A percentile compares a stretch with the other conserved stretches of the same genome.
Evolutionary conservation across 2,888 invertebrate species (phyloP).

Genomic region (Acanthosepion pharaonis): DNA sequence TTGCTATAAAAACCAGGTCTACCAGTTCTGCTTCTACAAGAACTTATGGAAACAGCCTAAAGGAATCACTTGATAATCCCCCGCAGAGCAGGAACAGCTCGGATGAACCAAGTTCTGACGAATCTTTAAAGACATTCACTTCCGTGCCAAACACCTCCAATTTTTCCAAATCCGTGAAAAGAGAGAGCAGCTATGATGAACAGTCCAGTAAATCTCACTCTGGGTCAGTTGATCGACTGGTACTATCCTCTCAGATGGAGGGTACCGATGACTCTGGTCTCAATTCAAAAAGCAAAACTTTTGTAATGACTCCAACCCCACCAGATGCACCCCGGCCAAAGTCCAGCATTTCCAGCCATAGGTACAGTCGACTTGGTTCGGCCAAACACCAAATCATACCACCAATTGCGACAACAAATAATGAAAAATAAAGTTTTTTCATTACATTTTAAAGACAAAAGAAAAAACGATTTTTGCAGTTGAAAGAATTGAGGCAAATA

Average conservation of each 20-base stretch:
- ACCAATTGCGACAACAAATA: slow-evolving; percentile 60
- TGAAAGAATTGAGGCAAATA: too few species aligned
- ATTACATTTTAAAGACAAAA: background rate
- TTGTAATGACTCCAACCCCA: slow-evolving; percentile 55
- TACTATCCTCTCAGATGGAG: slow-evolving; percentile 58
- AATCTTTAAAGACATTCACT: slow-evolving; percentile 57
- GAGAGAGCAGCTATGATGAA: slow-evolving; percentile 54
- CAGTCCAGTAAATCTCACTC: slow-evolving; percentile 52
- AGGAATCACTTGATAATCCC: background rate
- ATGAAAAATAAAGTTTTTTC: background rate
- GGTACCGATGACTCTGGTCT: slow-evolving; percentile 59
- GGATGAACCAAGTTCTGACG: slow-evolving; percentile 60
- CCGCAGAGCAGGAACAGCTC: slow-evolving; percentile 62
- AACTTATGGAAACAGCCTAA: background rate
- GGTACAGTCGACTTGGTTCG: slow-evolving; percentile 65
- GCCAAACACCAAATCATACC: slow-evolving; percentile 68
- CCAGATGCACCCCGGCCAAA: slow-evolving; percentile 59
- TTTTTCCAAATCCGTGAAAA: slow-evolving; percentile 64
- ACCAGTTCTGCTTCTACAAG: background rate
- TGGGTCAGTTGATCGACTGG: background rate
- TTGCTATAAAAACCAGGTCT: background rate
- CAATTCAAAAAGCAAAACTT: slow-evolving; percentile 53
- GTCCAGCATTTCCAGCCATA: slow-evolving; percentile 51
- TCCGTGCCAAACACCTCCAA: slow-evolving; percentile 52
- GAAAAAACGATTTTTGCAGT: background rate